Percentiles rank a stretch among this genome's conserved stretches.
Conservation (phyloP, 1,140 invertebrate species). For the Pomacea maculata region DNA sequence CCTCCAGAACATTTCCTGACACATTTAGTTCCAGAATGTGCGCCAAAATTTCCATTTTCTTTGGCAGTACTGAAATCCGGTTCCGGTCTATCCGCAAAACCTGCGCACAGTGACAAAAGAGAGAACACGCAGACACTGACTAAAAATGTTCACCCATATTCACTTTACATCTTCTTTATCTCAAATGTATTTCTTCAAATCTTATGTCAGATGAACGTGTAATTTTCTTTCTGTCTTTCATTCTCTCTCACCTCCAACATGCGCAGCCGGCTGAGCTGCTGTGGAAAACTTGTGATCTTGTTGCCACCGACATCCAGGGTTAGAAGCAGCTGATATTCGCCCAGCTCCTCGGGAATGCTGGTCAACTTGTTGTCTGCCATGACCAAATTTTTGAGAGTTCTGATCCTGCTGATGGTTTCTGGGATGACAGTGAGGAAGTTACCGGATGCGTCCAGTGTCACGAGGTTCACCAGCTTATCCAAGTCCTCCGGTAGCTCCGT, state of each 20-base stretch:
- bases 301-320: constrained; percentile 55
- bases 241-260: constrained; percentile 36
- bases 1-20: constrained; percentile 48
- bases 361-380: constrained; percentile 50
- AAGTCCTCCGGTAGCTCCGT: constrained; percentile 49
- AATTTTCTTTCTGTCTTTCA: constrained; percentile 8
- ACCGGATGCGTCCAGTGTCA: constrained; percentile 45
- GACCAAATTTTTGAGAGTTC: constrained; percentile 46
- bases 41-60: constrained; percentile 43
- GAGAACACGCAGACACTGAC: background rate
- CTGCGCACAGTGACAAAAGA: background rate
- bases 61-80: constrained; percentile 49
- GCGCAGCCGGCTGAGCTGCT: constrained; percentile 49
- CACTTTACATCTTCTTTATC: background rate
- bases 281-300: constrained; percentile 49
- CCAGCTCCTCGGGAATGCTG: constrained; percentile 48
- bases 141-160: background rate
- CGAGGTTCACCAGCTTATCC: constrained; percentile 43
- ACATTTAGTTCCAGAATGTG: constrained; percentile 50
- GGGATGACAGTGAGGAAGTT: constrained; percentile 50
- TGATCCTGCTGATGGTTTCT: constrained; percentile 48
- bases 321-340: constrained; percentile 50
- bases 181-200: background rate
- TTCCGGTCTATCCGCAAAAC: constrained; percentile 36
- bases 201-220: background rate